Base-by-base conservation (phyloP, 2,113 vertebrate genomes). In the Marmota flaviventris region DNA sequence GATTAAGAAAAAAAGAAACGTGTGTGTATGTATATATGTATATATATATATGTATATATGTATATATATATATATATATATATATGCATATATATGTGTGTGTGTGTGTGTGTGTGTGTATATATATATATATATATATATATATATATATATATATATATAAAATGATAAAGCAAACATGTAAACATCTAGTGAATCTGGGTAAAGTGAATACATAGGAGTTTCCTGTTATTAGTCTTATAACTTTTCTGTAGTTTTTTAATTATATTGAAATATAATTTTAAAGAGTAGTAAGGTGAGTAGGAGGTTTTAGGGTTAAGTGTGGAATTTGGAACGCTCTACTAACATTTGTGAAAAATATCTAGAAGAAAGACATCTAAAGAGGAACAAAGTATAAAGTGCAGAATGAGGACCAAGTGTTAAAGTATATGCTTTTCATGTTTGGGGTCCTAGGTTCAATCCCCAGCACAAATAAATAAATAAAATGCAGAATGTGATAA, bases 331-430 rank as follows among this genome's bases (percentile, higher is more conserved):
- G 90, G 79, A 92, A 75, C 16, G 48, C 39, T 65, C 13, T 32
- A 85, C 25, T n/a, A 92, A 90, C 18, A 90, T 58, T 82, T 42
- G 16, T n/a, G 51, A 73, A 61, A 92, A 91, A 79, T 42, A 29
- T 27, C 32, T 56, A 73, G 34, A 96, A 42, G 18, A 69, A 93
- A 85, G 18, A 45, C 24, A 24, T 11, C 78, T 22, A 27, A 67
- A 95, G 27, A 87, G 32, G 27, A 84, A 79, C 7, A 51, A 88
- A 93, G 24, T 25, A 34, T 67, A 67, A 88, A 77, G 37, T 22
- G 4, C 5, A 78, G 37, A 85, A 85, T 48, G 20, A 56, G 20
- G 34, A n/a, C 78, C 56, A 24, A 61, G 58, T 61, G 58, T 25
- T 25, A 61, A 24, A 61, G 58, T 24, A 61, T 24, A 61, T 61